These are phyloP conservation scores for Nettapus auritus DNA, from an alignment of 2,113 vertebrate genomes.

Conservation along the genomic window DNA sequence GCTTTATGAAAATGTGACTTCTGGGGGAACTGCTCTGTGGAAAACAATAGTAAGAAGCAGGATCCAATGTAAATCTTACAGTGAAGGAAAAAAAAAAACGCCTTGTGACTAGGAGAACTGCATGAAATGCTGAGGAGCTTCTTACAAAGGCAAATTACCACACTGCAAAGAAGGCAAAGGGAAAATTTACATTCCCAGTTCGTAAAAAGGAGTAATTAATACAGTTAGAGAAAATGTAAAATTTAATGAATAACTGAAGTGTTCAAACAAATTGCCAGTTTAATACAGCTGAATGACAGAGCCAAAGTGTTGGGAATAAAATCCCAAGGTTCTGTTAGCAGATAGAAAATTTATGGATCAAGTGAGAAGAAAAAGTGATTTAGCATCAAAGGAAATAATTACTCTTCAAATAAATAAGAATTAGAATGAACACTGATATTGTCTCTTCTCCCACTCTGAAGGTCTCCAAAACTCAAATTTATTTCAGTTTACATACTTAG, in stretches of 20 bases:
- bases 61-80: background rate
- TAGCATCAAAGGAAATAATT: conserved; percentile 48
- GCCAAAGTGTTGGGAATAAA: conserved; percentile 29
- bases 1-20: conserved; percentile 8
- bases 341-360: background rate
- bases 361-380: conserved; percentile 35
- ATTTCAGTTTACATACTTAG: conserved; percentile 38
- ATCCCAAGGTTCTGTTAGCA: background rate
- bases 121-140: background rate
- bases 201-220: conserved; percentile 40
- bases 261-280: conserved; percentile 36
- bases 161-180: background rate
- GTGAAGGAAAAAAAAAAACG: background rate
- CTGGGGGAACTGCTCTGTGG: background rate
- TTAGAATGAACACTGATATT: conserved; percentile 16
- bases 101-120: background rate
- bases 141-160: conserved; percentile 19
- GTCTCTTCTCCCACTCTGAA: background rate
- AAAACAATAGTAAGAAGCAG: background rate
- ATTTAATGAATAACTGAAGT: conserved; percentile 46
- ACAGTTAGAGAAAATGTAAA: conserved; percentile 44
- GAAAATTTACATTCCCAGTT: conserved; percentile 37
- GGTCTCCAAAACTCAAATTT: conserved; percentile 22
- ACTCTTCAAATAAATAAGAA: conserved; percentile 43
- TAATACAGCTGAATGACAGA: conserved; percentile 24